Conservation (phyloP, 2,113 vertebrate species). For the Paralichthys olivaceus region DNA sequence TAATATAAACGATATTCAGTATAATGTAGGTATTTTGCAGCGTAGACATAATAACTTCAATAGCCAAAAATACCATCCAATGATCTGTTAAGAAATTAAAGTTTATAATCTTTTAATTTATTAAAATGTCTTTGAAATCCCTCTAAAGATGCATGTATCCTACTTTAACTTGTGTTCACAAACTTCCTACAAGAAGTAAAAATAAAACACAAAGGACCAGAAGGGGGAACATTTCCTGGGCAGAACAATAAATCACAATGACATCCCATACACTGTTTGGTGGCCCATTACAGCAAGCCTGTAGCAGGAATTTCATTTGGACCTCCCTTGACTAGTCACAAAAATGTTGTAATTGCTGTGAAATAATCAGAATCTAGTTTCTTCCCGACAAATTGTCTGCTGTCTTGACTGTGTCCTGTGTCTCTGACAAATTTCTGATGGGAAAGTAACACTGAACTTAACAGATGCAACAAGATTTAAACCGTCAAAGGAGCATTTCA, state of each 20-base stretch:
- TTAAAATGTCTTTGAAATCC: too few species aligned
- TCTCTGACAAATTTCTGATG: neutral
- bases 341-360: constrained; percentile 31
- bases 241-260: constrained; percentile 49
- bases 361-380: constrained; percentile 30
- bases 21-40: neutral
- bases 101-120: neutral
- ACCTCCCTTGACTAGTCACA: constrained; percentile 43
- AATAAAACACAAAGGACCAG: constrained; percentile 28
- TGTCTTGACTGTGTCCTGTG: neutral
- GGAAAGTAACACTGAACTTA: neutral
- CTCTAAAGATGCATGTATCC: neutral
- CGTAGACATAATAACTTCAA: neutral
- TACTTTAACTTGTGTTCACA: neutral
- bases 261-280: constrained; percentile 42
- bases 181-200: constrained; percentile 18
- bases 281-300: constrained; percentile 41
- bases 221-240: neutral
- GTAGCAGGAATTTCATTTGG: constrained; percentile 44
- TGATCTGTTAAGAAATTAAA: neutral
- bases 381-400: neutral
- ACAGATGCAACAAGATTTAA: constrained; percentile 7
- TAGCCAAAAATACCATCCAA: neutral
- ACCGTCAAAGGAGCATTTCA: neutral
- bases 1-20: constrained; percentile 3